Evolutionary conservation across 2,113 vertebrate genomes (phyloP).

Genomic region (Tauraco erythrolophus): DNA sequence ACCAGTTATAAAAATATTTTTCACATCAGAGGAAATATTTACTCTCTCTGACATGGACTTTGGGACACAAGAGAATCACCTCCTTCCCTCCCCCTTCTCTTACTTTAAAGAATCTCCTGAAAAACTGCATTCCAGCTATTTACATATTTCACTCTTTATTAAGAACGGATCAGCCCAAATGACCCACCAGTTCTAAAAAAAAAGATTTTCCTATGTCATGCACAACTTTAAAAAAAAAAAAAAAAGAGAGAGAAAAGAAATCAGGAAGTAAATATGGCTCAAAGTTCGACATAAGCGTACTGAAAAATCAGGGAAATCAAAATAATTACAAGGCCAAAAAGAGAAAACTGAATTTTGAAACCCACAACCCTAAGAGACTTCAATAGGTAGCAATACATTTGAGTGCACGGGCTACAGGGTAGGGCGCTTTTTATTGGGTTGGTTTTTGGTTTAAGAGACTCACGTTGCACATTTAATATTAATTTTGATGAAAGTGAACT

Average conservation of each 20-base stretch:
- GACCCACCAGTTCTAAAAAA: not conserved
- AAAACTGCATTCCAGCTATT: slow-evolving; percentile 72
- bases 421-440: not conserved
- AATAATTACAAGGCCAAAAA: not conserved
- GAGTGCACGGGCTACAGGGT: not conserved
- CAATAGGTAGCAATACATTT: not conserved
- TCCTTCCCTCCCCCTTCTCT: slow-evolving; percentile 35
- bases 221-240: not conserved
- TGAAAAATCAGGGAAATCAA: not conserved
- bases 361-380: not conserved
- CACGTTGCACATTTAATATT: not conserved
- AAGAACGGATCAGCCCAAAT: slow-evolving; percentile 40
- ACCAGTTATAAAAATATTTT: slow-evolving; percentile 59
- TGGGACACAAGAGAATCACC: slow-evolving; percentile 65
- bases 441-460: not conserved
- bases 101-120: slow-evolving; percentile 64
- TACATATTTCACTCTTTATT: slow-evolving; percentile 63
- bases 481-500: not conserved
- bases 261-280: not conserved
- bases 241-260: not conserved
- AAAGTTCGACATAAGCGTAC: not conserved
- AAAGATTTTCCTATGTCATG: slow-evolving; percentile 54
- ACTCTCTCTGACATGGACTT: slow-evolving; percentile 50
- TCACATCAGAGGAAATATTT: slow-evolving; percentile 40
- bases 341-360: not conserved